Base-by-base conservation (phyloP, 2,888 invertebrate genomes). In the Leptinotarsa juncta region DNA sequence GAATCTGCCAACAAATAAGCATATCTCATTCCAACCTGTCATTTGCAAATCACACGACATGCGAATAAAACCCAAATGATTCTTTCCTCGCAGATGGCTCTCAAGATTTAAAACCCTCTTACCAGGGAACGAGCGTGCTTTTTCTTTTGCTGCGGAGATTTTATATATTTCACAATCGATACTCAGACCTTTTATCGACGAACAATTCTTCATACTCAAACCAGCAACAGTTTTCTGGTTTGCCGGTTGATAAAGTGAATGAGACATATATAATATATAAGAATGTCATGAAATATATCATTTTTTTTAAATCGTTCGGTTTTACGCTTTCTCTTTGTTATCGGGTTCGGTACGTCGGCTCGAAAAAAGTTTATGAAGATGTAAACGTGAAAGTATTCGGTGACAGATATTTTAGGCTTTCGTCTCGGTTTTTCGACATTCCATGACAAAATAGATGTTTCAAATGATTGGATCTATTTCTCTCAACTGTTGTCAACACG, bases 161-260 rank as follows among this genome's bases (percentile, higher is more conserved):
- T 62, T 42, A 42, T 32, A 62, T 62, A 32, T 42, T 42, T 57
- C 32, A 26, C 62, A 42, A n/a, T 62, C 62, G 62, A 62, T 62
- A 62, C 32, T 42, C n/a, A 32, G 10, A 62, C 42, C 26, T 62
- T 62, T 62, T 62, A 62, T 42, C 62, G 62, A 62, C 32, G 50
- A 42, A 70, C 70, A 73, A 53, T 76, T 69, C 53, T 73, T 73
- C 51, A 66, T 26, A 73, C 73, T 76, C 71, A 20, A 55, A 67
- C 65, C 71, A 62, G 76, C 72, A 77, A 77, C 76, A 77, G 76
- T 77, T 77, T 77, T 71, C 74, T 72, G 70, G 70, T 77, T 74
- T 70, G 66, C 67, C 67, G 74, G 73, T 72, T 72, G 76, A 77
- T 77, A 74, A 77, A 77, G 72, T 65, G 76, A 53, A 74, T 70